Percentiles rank a stretch among this genome's conserved stretches.
These are phyloP conservation scores for Cyphomyrmex costatus DNA, from an alignment of 1,140 invertebrate genomes.

Conservation along the genomic window DNA sequence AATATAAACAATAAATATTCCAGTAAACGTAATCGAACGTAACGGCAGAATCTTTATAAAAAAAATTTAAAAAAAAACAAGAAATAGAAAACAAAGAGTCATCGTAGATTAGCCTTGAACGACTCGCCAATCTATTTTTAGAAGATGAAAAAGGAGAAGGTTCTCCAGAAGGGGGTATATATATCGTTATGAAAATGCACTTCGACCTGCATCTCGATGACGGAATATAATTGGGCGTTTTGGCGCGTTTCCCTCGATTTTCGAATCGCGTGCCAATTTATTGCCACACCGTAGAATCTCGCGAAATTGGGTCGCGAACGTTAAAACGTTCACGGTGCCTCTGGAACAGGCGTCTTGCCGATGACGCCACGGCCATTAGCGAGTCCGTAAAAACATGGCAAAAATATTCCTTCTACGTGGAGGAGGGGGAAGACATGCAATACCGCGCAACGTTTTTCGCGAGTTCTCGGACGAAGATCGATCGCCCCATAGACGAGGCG, in stretches of 20 bases:
- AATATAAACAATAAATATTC: too few species aligned
- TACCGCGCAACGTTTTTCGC: background rate
- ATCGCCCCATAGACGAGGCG: background rate
- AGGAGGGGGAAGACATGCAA: background rate
- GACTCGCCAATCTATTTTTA: background rate
- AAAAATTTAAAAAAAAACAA: too few species aligned
- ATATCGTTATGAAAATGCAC: background rate
- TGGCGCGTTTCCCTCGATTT: slow-evolving; percentile 20
- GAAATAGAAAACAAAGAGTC: too few species aligned
- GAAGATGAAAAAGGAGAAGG: background rate
- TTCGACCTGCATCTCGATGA: background rate
- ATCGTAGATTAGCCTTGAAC: background rate
- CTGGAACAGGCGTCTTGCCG: background rate
- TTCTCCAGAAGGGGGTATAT: background rate
- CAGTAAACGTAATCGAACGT: too few species aligned
- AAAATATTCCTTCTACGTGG: background rate
- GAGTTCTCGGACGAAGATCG: slow-evolving; percentile 49
- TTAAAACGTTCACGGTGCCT: background rate
- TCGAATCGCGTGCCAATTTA: slow-evolving; percentile 27
- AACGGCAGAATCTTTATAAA: too few species aligned
- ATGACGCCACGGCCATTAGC: background rate
- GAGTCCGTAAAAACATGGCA: background rate
- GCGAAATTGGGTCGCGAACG: background rate
- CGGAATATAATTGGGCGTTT: background rate
- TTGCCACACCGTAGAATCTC: background rate